phyloP scores from a whole-genome alignment of 1,140 invertebrate genomes.

The Thalassaphorura encarpata region DNA sequence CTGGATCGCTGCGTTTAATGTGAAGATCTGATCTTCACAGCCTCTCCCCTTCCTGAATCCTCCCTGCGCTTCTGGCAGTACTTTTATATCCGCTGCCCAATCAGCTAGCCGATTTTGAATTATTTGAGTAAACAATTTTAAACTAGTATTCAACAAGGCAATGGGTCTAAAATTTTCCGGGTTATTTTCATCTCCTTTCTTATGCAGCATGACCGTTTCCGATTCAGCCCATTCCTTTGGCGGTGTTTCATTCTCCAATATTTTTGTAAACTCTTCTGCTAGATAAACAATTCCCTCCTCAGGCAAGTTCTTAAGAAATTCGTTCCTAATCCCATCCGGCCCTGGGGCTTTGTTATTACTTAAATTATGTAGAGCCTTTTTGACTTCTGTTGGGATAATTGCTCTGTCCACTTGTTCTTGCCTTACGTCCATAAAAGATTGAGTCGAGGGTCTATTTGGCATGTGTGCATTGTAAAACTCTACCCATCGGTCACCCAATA shows the following conservation, averaged over 20 bases:
- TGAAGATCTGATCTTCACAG: constrained; percentile 32
- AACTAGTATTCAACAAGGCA: constrained; percentile 26
- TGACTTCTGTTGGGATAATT: too few relatives aligned
- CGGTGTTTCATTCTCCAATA: not conserved
- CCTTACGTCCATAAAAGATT: too few relatives aligned
- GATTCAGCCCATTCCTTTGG: constrained; percentile 8
- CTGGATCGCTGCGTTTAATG: not conserved
- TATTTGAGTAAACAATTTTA: constrained; percentile 31
- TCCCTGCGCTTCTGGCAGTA: constrained; percentile 31
- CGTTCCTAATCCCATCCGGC: too few relatives aligned
- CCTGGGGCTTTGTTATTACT: too few relatives aligned
- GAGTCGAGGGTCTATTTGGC: too few relatives aligned
- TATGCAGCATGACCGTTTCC: constrained; percentile 14
- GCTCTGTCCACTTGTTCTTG: too few relatives aligned
- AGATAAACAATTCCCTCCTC: not conserved
- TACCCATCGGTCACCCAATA: too few relatives aligned
- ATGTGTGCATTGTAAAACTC: too few relatives aligned
- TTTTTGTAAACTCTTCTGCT: not conserved
- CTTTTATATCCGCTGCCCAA: constrained; percentile 25
- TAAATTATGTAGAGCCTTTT: too few relatives aligned
- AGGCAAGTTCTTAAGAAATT: constrained; percentile 35
- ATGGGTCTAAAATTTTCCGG: constrained; percentile 33
- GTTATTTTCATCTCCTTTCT: constrained; percentile 28
- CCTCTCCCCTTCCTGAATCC: constrained; percentile 30
- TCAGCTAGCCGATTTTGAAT: constrained; percentile 23